Conservation (phyloP, 2,113 vertebrate genomes). For the Dicentrarchus labrax region DNA sequence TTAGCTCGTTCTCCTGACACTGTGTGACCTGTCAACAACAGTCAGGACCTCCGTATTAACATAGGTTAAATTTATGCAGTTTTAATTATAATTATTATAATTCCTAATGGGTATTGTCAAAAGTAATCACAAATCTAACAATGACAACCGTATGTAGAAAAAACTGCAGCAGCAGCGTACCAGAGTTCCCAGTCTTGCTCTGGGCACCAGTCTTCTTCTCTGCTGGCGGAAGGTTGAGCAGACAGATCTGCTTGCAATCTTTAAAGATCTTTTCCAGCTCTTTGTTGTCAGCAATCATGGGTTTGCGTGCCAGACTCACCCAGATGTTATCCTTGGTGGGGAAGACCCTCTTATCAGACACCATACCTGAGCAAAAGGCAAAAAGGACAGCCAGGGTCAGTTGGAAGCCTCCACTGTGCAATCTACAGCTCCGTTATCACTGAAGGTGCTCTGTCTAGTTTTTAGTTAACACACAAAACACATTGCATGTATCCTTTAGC, state of each 20-base stretch:
- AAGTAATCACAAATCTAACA: background rate
- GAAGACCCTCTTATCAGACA: slow-evolving; percentile 81
- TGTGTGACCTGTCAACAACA: background rate
- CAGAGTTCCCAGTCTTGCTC: slow-evolving; percentile 40
- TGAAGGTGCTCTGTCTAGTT: too few species aligned
- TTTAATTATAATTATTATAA: background rate
- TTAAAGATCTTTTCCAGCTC: slow-evolving; percentile 86
- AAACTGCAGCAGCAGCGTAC: slow-evolving; percentile 9
- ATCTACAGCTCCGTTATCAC: too few species aligned
- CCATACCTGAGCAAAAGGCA: slow-evolving; percentile 75
- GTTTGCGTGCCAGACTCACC: slow-evolving; percentile 80
- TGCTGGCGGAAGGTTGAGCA: slow-evolving; percentile 82
- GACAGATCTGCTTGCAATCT: slow-evolving; percentile 69
- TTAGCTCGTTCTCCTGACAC: background rate
- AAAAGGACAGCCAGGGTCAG: background rate
- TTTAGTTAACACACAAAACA: too few species aligned
- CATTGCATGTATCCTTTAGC: background rate
- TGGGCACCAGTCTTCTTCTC: slow-evolving; percentile 66
- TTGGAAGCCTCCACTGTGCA: background rate
- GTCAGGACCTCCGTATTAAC: background rate
- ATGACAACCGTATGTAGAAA: background rate
- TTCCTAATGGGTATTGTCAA: background rate
- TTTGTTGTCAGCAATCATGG: slow-evolving; percentile 81
- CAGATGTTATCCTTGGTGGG: slow-evolving; percentile 84
- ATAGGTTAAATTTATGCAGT: background rate